phyloP scores from a whole-genome alignment of 2,888 invertebrate genomes.

The Amphiduros pacificus region DNA sequence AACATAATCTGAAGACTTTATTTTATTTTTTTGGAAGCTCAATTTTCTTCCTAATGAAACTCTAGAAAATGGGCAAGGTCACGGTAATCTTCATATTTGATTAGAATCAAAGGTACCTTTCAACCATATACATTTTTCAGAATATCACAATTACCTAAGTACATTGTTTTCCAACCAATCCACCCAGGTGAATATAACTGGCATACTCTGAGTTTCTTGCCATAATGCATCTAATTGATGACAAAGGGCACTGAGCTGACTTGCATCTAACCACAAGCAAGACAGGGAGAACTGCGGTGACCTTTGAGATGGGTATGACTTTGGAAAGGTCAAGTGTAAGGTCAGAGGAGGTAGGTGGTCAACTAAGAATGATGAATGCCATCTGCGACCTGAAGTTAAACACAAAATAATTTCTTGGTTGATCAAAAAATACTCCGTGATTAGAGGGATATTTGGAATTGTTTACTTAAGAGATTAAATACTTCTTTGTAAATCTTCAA shows the following conservation, averaged over 20 bases:
- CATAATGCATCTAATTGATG: slow-evolving; percentile 40
- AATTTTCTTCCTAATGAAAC: no score
- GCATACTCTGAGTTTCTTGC: slow-evolving; percentile 35
- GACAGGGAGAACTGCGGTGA: slow-evolving; percentile 40
- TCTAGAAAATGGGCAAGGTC: no score
- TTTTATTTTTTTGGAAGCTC: no score
- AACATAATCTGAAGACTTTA: no score
- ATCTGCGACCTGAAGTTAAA: background rate
- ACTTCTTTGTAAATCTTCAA: no score
- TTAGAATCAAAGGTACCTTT: no score
- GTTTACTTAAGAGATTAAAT: no score
- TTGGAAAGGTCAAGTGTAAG: slow-evolving; percentile 41
- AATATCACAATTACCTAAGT: slow-evolving; percentile 28
- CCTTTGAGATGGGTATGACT: slow-evolving; percentile 39
- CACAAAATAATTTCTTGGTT: no score
- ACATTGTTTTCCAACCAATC: slow-evolving; percentile 45
- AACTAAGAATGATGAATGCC: slow-evolving; percentile 23
- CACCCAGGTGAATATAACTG: slow-evolving; percentile 45
- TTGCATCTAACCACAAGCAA: slow-evolving; percentile 39
- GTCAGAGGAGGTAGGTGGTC: slow-evolving; percentile 39
- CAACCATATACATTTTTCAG: no score
- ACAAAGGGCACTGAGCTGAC: slow-evolving; percentile 39
- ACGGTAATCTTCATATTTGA: no score
- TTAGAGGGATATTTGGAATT: no score
- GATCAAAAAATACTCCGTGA: no score